Base-by-base conservation (phyloP, 2,888 invertebrate genomes). In the Tethea ocularis region DNA sequence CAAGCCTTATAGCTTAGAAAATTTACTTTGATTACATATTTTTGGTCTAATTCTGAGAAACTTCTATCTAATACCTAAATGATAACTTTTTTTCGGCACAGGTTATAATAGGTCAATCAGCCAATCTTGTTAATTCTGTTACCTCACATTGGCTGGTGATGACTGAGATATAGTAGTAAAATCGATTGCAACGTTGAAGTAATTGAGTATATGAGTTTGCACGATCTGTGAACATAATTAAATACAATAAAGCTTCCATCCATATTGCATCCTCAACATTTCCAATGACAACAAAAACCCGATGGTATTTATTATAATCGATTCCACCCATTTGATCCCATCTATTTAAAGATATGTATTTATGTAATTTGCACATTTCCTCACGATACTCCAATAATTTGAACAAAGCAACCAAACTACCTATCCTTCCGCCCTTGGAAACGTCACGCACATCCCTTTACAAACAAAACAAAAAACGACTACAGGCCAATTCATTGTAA, bases 361-460 rank as follows among this genome's bases (percentile, higher is more conserved):
- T 78, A 77, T 69, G 74, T 81, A 84, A 84, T 87, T 86, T 87
- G 84, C 82, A 82, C 83, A 84, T 88, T 87, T 89, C 87, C 87
- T 86, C 82, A 82, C 81, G 78, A 78, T 82, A 76, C 81, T 78
- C 80, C 78, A 83, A 87, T 86, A 87, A 83, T 79, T 75, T 75
- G 82, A 80, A 90, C 85, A 87, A 88, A 86, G 73, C 82, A 83
- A 77, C 73, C 68, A 80, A n/a, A 83, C 85, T 84, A 82, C 82
- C 86, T 87, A 91, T 91, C 89, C 91, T 92, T 92, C 91, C 91
- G 91, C 88, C 88, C 86, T 83, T 83, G 80, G 83, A 82, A 84
- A 80, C 83, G 83, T 89, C 91, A 91, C 91, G 91, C 88, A 90
- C 86, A 86, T 90, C 88, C 88, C 84, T 87, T 86, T 66, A 73